Conservation (phyloP, 64 coral and sea anemone genomes). For the Porites lutea region DNA sequence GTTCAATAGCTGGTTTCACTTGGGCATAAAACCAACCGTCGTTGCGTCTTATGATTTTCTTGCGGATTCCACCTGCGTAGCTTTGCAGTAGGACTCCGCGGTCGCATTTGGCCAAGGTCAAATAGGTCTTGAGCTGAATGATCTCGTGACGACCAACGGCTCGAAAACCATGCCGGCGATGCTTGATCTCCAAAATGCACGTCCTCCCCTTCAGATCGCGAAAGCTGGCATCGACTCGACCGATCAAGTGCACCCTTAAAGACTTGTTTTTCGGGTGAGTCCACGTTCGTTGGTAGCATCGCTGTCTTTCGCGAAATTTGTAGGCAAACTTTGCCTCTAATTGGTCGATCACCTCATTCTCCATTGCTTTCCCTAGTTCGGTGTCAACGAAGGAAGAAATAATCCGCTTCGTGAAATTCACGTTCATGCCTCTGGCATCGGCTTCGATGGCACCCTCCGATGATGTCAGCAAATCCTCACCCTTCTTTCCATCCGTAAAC, state of each 20-base stretch:
- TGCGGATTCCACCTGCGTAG: not conserved
- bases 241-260: not conserved
- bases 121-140: not conserved
- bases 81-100: not conserved
- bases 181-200: not conserved
- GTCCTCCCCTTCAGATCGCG: not conserved
- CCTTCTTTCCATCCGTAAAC: not conserved
- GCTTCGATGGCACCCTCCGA: not conserved
- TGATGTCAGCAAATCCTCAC: not conserved
- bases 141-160: not conserved
- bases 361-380: not conserved
- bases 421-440: not conserved
- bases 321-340: not conserved
- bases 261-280: not conserved
- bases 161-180: not conserved
- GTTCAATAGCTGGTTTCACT: not conserved
- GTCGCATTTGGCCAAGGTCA: not conserved
- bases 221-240: not conserved
- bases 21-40: not conserved
- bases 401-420: not conserved
- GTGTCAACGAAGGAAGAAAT: not conserved
- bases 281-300: not conserved
- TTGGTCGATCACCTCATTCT: not conserved
- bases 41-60: not conserved
- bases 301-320: not conserved